These are phyloP conservation scores for Pangasius krempfi DNA, from an alignment of 2,797 vertebrate genomes.

Conservation along the genomic window DNA sequence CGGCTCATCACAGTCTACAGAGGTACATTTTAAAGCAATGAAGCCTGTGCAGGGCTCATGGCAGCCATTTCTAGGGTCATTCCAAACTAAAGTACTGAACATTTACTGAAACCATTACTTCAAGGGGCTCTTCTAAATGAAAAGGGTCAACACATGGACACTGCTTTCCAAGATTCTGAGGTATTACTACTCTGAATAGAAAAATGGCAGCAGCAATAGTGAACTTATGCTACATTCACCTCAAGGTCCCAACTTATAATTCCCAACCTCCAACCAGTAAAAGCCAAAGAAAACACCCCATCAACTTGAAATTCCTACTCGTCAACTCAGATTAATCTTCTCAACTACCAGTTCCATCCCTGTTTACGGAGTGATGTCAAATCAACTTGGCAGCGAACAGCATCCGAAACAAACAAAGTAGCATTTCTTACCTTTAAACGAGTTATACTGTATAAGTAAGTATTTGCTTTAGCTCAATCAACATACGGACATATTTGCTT, in stretches of 20 bases:
- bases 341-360: not conserved
- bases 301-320: not conserved
- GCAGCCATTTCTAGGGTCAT: not conserved
- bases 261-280: not conserved
- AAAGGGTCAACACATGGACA: conserved; percentile 3
- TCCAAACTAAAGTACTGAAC: conserved; percentile 11
- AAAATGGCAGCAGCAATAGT: conserved; percentile 1
- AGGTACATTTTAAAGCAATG: conserved; percentile 2
- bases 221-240: not conserved
- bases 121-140: not conserved
- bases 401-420: not conserved
- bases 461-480: not conserved
- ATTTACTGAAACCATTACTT: conserved; percentile 10
- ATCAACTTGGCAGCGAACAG: not conserved
- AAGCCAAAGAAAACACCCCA: not conserved
- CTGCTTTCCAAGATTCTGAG: not conserved
- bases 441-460: not conserved
- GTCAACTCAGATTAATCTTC: not conserved
- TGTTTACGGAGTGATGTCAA: not conserved
- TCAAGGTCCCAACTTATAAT: not conserved
- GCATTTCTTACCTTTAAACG: not conserved
- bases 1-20: conserved; percentile 37
- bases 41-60: not conserved
- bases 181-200: not conserved
- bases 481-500: not conserved